Evolutionary conservation across 2,888 invertebrate species (phyloP), one percentile per base, ranked within the genome.

Genomic region (Yponomeuta cagnagella): DNA sequence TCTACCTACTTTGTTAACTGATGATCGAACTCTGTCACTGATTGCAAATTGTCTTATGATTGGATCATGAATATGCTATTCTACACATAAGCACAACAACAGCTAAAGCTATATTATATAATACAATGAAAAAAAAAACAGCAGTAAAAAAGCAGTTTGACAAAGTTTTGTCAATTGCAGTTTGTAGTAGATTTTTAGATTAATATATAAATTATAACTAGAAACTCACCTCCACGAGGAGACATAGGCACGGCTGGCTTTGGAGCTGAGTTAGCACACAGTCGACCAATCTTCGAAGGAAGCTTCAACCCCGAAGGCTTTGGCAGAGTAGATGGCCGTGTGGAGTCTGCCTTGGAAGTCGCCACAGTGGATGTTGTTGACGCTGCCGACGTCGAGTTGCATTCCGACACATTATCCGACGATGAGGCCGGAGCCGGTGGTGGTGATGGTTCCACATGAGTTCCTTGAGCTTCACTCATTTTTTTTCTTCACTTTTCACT

Each of bases 221-320:
- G 70, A 73, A 65, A 88, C 92, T 92, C 79, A 92, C 93, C 92
- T 80, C 82, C 82, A 87, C 92, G 88, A 31, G 94, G 94, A 72
- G 94, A 92, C 68, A 93, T 89, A 52, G 95, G 95, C 71, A 95
- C 84, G n/a, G 94, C 94, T 73, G 95, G 95, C 84, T 95, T 95
- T 10, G 95, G 95, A 73, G 93, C 90, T 73, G 93, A 89, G 71
- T 93, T 93, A 76, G 93, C 93, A 78, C 95, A 95, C 63, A 94
- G 92, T 75, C 95, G 88, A 72, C 95, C 95, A 79, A 95, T 95
- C 86, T 95, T 95, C 67, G 94, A 92, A 6, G 95, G 95, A 70
- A 90, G 94, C 77, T 94, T 94, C 74, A 95, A 83, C 72, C 94
- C 94, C 30, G 95, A 94, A 72, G 94, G 93, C 79, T 94, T 94